Percentiles rank a stretch among this genome's conserved stretches.
phyloP scores from a whole-genome alignment of 2,888 invertebrate genomes.

The Criorhina ranunculi region DNA sequence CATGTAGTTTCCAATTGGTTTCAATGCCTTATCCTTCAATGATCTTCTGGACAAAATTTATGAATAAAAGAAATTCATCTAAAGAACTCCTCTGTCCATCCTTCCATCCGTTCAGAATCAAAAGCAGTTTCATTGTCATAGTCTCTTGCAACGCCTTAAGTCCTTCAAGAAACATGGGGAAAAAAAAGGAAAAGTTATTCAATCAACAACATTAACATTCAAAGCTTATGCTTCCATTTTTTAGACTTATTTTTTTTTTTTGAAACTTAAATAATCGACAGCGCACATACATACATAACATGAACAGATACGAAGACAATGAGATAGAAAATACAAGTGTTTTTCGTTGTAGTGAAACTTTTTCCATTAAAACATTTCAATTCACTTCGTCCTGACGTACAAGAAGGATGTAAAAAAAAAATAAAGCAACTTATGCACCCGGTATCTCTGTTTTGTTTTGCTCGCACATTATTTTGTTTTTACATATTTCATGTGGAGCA shows the following conservation, averaged over 20 bases:
- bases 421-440: no score
- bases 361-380: slow-evolving; percentile 50
- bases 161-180: not conserved
- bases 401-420: slow-evolving; percentile 11
- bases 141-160: not conserved
- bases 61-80: no score
- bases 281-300: no score
- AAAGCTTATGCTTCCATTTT: not conserved
- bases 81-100: no score
- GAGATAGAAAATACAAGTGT: slow-evolving; percentile 30
- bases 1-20: no score
- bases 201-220: slow-evolving; percentile 28
- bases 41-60: no score
- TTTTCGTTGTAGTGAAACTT: slow-evolving; percentile 24
- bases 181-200: not conserved
- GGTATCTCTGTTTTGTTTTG: slow-evolving; percentile 4
- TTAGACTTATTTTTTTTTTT: not conserved
- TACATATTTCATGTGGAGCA: no score
- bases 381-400: slow-evolving; percentile 17
- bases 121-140: not conserved
- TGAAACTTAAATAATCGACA: slow-evolving; percentile 29
- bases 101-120: no score
- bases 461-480: no score
- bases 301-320: slow-evolving; percentile 16
- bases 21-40: no score